Conservation (phyloP, 1,140 invertebrate species). For the Euura saliciscinereae region DNA sequence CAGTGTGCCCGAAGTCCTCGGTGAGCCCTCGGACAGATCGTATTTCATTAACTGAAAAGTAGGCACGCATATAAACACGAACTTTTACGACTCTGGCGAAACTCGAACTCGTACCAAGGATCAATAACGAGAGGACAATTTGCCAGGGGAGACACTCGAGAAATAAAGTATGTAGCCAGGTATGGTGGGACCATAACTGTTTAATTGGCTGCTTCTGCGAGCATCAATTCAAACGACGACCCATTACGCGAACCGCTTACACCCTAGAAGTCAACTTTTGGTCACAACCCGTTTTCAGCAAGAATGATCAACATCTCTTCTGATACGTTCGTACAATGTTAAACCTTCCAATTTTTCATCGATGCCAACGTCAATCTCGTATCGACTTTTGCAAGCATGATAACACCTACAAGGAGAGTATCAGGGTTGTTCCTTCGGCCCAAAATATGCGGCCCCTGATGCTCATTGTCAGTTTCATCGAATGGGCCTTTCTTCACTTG, state of each 20-base stretch:
- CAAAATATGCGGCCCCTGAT: too few relatives aligned
- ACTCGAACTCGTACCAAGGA: slow-evolving; percentile 8
- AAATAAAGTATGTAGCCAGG: slow-evolving; percentile 10
- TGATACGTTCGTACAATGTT: too few relatives aligned
- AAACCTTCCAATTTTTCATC: too few relatives aligned
- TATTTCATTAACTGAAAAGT: slow-evolving; percentile 30
- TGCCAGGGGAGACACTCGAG: background rate
- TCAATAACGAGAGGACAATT: slow-evolving; percentile 2
- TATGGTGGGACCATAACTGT: slow-evolving; percentile 16
- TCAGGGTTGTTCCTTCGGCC: too few relatives aligned
- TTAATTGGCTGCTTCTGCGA: slow-evolving; percentile 21
- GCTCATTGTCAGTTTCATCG: too few relatives aligned
- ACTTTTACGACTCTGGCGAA: slow-evolving; percentile 15
- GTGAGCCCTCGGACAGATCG: slow-evolving; percentile 21
- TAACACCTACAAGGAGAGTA: too few relatives aligned
- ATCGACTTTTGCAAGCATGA: too few relatives aligned
- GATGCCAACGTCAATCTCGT: too few relatives aligned
- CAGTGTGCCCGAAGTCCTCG: background rate
- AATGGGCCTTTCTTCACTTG: too few relatives aligned
- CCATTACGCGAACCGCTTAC: slow-evolving; percentile 16
- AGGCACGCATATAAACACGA: slow-evolving; percentile 23
- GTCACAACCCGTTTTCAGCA: too few relatives aligned
- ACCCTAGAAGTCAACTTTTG: too few relatives aligned
- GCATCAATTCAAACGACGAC: slow-evolving; percentile 12
- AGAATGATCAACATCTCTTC: too few relatives aligned